phyloP scores from a whole-genome alignment of 1,140 invertebrate species.

The Nasonia longicornis region DNA sequence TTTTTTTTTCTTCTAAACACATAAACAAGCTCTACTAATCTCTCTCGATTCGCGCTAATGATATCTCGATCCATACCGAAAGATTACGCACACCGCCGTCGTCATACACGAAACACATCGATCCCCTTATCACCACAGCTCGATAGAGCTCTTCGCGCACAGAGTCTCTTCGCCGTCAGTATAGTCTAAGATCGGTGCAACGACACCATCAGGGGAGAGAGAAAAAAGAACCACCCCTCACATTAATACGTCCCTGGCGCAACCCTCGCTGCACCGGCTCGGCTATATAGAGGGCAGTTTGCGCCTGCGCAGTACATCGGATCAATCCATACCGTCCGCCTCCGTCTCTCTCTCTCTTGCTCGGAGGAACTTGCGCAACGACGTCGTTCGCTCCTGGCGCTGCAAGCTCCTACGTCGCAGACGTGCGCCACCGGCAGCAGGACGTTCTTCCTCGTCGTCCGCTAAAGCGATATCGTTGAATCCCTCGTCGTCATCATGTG shows the following conservation, averaged over 20 bases:
- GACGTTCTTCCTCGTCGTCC: neutral
- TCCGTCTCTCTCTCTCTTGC: neutral
- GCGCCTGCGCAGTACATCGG: constrained; percentile 41
- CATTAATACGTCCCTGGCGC: neutral
- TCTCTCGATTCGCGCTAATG: too few species aligned
- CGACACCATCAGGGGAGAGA: neutral
- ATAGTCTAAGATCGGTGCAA: neutral
- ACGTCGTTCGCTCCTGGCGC: neutral
- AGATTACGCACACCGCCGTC: too few species aligned
- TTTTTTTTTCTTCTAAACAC: too few species aligned
- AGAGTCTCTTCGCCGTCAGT: too few species aligned
- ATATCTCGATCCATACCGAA: too few species aligned
- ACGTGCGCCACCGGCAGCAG: constrained; percentile 8
- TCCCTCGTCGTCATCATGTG: neutral
- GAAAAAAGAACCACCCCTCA: neutral
- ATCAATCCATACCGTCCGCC: constrained; percentile 50
- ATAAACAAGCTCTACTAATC: too few species aligned
- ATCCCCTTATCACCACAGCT: too few species aligned
- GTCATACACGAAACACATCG: too few species aligned
- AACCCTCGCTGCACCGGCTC: constrained; percentile 6
- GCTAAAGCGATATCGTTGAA: too few species aligned
- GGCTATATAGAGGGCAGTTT: neutral
- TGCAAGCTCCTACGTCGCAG: constrained; percentile 15
- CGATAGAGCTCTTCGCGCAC: too few species aligned
- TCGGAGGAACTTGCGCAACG: constrained; percentile 7